A percentile compares a stretch with the other conserved stretches of the same genome.
phyloP scores from a whole-genome alignment of 1,140 invertebrate genomes.

The Linepithema humile region DNA sequence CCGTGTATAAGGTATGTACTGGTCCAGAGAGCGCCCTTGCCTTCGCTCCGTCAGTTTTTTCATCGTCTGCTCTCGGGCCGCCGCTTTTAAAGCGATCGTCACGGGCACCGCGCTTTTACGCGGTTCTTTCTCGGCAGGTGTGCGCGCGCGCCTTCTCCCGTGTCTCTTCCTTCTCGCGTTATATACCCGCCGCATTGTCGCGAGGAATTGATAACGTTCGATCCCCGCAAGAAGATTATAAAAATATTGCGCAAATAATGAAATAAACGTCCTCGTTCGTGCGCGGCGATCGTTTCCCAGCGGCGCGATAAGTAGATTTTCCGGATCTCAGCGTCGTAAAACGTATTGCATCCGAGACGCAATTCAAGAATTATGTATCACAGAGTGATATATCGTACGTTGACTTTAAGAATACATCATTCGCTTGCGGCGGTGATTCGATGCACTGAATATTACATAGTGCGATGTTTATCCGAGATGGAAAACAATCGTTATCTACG shows the following conservation, averaged over 20 bases:
- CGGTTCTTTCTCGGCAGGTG: slow-evolving; percentile 71
- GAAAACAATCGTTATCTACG: background rate
- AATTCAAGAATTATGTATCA: too few relatives aligned
- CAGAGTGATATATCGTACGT: too few relatives aligned
- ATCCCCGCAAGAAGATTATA: slow-evolving; percentile 1
- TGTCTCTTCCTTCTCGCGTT: slow-evolving; percentile 7
- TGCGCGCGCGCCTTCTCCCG: slow-evolving; percentile 50
- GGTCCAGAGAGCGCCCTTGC: slow-evolving; percentile 72
- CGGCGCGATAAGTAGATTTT: background rate
- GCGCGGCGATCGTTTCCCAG: background rate
- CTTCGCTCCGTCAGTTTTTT: slow-evolving; percentile 77
- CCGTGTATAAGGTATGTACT: slow-evolving; percentile 74
- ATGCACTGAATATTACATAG: too few relatives aligned
- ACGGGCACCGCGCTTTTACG: slow-evolving; percentile 73
- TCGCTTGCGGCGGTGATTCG: background rate
- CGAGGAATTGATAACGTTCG: background rate
- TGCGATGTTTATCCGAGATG: background rate
- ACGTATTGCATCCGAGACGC: too few relatives aligned
- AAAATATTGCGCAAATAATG: slow-evolving; percentile 15
- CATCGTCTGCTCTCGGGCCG: slow-evolving; percentile 75
- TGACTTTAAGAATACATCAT: background rate
- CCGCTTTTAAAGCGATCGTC: slow-evolving; percentile 76
- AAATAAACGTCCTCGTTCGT: background rate
- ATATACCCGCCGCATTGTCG: background rate
- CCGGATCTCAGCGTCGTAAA: too few relatives aligned